Percentiles rank a stretch among this genome's conserved stretches.
Evolutionary conservation across 1,140 invertebrate species (phyloP).

Genomic region (Ladona fulva): DNA sequence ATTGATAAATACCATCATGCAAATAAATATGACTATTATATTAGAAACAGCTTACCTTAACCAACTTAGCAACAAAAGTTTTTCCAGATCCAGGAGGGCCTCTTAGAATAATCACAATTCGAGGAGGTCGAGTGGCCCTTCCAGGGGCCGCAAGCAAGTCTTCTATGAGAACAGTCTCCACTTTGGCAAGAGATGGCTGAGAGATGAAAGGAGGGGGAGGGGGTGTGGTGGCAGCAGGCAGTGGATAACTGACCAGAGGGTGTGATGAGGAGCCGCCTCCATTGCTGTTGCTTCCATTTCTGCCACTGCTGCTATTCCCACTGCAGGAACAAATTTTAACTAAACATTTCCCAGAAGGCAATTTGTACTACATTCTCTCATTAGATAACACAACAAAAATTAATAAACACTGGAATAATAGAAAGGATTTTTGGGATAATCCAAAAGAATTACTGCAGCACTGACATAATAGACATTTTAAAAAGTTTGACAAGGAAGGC

Average conservation of each 20-base stretch:
- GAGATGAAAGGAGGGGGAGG: neutral
- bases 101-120: conserved; percentile 81
- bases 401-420: no score
- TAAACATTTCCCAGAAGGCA: no score
- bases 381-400: no score
- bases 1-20: no score
- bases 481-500: no score
- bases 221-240: neutral
- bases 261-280: neutral
- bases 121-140: conserved; percentile 60
- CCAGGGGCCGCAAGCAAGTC: conserved; percentile 70
- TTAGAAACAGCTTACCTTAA: conserved; percentile 62
- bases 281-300: neutral
- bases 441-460: no score
- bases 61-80: conserved; percentile 75
- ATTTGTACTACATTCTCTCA: no score
- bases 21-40: no score
- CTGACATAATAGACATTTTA: no score
- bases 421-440: no score
- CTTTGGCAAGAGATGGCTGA: neutral
- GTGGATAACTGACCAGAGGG: neutral
- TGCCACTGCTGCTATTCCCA: neutral
- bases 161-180: conserved; percentile 56
- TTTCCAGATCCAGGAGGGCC: conserved; percentile 87
- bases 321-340: no score